Base-by-base conservation (phyloP, 2,888 invertebrate genomes). In the Agrotis segetum region DNA sequence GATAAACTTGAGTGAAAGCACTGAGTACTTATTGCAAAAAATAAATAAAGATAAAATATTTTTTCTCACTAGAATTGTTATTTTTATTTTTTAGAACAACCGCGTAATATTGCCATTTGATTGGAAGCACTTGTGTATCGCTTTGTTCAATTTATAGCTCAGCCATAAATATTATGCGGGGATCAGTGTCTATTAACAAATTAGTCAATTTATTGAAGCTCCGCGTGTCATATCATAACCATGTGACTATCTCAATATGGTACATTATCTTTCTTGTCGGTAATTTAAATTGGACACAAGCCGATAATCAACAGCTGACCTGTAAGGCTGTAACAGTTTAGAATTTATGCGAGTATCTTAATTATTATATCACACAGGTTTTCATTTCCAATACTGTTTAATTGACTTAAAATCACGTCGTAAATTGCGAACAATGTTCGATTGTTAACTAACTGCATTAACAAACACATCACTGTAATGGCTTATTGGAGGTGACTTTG, bases 191-290 rank as follows among this genome's bases (percentile, higher is more conserved):
- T 58, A 74, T 70, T 77, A 71, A 77, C 65, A 66, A 74, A 80
- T 77, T 80, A 72, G 71, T 65, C 47, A 74, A 83, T 83, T 83
- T 67, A 72, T 81, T 83, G 67, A 69, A 71, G 69, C 58, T 61
- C 50, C 65, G 56, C 69, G 62, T 80, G 56, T 69, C 71, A 29
- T 71, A 65, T 52, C 17, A 67, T 52, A 56, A 58, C 73, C 73
- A 83, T 72, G 74, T 83, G 78, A 83, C 67, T 56, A 21, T 55
- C 29, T 63, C 50, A 59, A 61, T n/a, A 55, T 34, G 55, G 44
- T 59, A 58, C 67, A 63, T 46, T 56, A 50, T 76, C 44, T 79
- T 76, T 81, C 63, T 60, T 67, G 47, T 75, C 29, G 5, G 3
- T 24, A 24, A 70, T 74, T 82, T 64, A 52, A 68, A 82, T 70